Evolutionary conservation across 2,888 invertebrate genomes (phyloP), one percentile per base, ranked within the genome.

Genomic region (Synanthedon formicaeformis): DNA sequence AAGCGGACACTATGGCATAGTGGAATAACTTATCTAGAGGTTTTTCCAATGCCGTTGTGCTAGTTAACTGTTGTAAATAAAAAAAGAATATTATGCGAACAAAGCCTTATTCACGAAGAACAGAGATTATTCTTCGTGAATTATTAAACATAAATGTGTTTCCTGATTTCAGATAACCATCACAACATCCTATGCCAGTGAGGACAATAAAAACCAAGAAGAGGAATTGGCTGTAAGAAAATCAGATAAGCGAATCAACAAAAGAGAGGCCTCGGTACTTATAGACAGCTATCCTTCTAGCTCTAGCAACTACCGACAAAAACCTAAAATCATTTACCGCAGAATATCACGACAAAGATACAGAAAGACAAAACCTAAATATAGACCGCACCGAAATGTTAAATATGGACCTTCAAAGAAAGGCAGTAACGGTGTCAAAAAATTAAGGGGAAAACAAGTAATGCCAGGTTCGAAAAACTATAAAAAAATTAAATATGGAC

Each of bases 141-240:
- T 34, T 6, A 34, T 34, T 34, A 10, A 34, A 34, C 34, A 34
- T 34, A 34, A 45, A 14, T 45, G 8, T 45, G 12, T 51, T 53
- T 56, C 52, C 53, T 48, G 56, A 8, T 81, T 83, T 40, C 83
- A 86, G 86, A 71, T 82, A 67, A 75, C 77, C 57, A 61, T 81
- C 41, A 66, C 73, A 41, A 65, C 72, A 57, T 62, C 73, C 54
- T 73, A 69, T 54, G 65, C 62, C 23, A 60, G 58, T 51, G 66
- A 68, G 50, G 69, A 71, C 34, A 34, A 10, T 34, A 34, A 34
- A 48, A 54, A 52, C 53, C 57, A 54, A 56, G 52, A 55, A 13
- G 56, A 63, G 52, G 69, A 71, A 41, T 14, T 72, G 55, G 54
- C 63, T 58, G 63, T 64, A 13, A 58, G 27, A 49, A 57, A 55